phyloP scores from a whole-genome alignment of 92 coral and sea anemone species.

The Nematostella vectensis region DNA sequence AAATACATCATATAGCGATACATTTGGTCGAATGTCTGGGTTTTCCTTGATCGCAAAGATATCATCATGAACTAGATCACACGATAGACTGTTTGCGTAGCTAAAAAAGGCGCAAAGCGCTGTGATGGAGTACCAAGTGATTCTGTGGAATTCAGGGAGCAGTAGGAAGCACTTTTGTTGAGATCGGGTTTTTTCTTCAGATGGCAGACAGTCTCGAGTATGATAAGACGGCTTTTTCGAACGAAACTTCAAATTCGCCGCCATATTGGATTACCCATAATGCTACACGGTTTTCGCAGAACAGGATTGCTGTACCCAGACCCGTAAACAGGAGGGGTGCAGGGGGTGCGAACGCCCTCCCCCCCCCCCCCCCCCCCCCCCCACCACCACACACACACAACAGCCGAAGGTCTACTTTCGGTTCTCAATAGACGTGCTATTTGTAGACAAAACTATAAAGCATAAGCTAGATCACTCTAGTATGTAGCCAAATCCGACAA shows the following conservation, averaged over 20 bases:
- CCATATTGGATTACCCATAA: conserved; percentile 57
- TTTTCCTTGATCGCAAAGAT: conserved; percentile 79
- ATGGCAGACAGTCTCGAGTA: conserved; percentile 4
- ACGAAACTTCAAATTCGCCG: conserved; percentile 59
- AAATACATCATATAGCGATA: conserved; percentile 36
- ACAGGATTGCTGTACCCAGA: too few relatives aligned
- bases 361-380: too few relatives aligned
- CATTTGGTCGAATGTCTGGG: conserved; percentile 54
- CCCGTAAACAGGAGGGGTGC: too few relatives aligned
- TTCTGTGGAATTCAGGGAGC: conserved; percentile 20
- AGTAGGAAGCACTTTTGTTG: conserved; percentile 7
- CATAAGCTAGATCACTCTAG: too few relatives aligned
- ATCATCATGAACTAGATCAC: conserved; percentile 84
- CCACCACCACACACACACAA: too few relatives aligned
- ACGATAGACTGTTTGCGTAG: conserved; percentile 50
- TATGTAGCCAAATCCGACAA: too few relatives aligned
- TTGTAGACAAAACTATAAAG: too few relatives aligned
- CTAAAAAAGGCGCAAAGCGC: conserved; percentile 38
- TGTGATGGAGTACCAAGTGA: conserved; percentile 38
- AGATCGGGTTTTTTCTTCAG: neutral
- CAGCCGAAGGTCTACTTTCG: too few relatives aligned
- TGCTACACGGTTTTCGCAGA: neutral
- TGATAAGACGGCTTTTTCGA: conserved; percentile 2
- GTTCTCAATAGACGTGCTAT: too few relatives aligned
- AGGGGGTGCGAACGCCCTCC: too few relatives aligned